These are phyloP conservation scores for Nesometra sesokonis DNA, from an alignment of 35 echinoderm and acorn worm species.

Conservation along the genomic window DNA sequence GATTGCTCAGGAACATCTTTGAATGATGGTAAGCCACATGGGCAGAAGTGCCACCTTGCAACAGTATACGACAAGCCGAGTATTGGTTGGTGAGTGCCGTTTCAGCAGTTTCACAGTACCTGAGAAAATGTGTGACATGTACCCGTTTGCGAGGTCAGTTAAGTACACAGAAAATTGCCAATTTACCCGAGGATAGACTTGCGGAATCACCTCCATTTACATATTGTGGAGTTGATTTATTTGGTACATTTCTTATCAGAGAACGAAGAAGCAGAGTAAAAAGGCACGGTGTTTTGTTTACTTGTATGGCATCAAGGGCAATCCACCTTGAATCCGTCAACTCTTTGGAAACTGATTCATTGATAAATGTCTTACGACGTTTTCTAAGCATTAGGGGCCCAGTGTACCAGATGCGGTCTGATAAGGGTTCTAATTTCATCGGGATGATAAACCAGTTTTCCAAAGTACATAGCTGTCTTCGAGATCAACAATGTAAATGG, in stretches of 20 bases:
- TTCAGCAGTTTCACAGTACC: not conserved
- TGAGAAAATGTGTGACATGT: not conserved
- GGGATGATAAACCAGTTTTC: conserved; percentile 4
- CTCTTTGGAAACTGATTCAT: not conserved
- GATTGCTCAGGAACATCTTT: too few species aligned
- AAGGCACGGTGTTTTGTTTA: conserved; percentile 11
- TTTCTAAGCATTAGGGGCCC: not conserved
- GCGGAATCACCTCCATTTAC: too few species aligned
- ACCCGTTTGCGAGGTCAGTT: not conserved
- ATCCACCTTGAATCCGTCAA: conserved; percentile 13
- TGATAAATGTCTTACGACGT: conserved; percentile 10
- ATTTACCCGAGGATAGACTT: not conserved
- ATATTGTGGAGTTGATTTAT: conserved; percentile 4
- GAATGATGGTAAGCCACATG: not conserved
- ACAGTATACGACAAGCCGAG: not conserved
- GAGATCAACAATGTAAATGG: conserved; percentile 5
- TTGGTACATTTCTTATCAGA: conserved; percentile 5
- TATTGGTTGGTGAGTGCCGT: not conserved
- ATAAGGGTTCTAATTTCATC: conserved; percentile 15
- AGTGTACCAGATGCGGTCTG: conserved; percentile 4
- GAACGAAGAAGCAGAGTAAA: not conserved
- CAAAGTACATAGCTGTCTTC: not conserved
- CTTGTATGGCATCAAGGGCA: too few species aligned
- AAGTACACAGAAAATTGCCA: too few species aligned
- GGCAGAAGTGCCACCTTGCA: not conserved